These are phyloP conservation scores for Pangasius krempfi DNA, from an alignment of 2,797 vertebrate genomes.

Conservation along the genomic window DNA sequence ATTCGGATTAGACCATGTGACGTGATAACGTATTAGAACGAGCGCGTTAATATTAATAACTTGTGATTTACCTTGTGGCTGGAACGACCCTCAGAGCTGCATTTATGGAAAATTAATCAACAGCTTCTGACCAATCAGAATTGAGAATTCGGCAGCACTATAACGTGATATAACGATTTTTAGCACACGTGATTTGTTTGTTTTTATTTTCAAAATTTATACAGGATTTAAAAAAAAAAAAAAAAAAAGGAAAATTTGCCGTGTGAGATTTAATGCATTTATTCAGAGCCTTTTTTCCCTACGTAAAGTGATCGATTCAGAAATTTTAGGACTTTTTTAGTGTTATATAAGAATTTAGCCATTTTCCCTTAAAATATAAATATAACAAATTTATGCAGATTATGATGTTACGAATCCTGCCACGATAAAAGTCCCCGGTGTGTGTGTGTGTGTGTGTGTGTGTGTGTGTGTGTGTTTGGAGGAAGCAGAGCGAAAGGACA, in stretches of 20 bases:
- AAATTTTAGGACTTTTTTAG: background rate
- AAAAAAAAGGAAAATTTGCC: background rate
- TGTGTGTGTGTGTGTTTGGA: background rate
- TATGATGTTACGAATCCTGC: background rate
- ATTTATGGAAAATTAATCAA: background rate
- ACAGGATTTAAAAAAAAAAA: background rate
- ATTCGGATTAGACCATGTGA: background rate
- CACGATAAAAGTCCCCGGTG: background rate
- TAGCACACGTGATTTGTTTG: too few relatives aligned
- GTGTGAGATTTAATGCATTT: background rate
- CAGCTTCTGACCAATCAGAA: background rate
- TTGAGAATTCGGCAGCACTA: background rate
- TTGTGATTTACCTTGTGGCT: too few relatives aligned
- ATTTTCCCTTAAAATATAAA: background rate
- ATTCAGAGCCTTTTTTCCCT: background rate
- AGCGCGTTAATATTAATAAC: too few relatives aligned
- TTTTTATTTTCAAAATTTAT: too few relatives aligned
- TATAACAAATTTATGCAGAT: background rate
- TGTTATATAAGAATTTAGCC: too few relatives aligned
- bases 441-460: constrained; percentile 1
- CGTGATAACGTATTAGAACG: background rate
- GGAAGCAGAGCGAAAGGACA: background rate
- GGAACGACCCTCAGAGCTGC: background rate
- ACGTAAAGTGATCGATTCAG: background rate
- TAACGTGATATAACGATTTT: background rate